Evolutionary conservation across 2,888 invertebrate genomes (phyloP), one percentile per base, ranked within the genome.

Genomic region (Halictus ligatus): DNA sequence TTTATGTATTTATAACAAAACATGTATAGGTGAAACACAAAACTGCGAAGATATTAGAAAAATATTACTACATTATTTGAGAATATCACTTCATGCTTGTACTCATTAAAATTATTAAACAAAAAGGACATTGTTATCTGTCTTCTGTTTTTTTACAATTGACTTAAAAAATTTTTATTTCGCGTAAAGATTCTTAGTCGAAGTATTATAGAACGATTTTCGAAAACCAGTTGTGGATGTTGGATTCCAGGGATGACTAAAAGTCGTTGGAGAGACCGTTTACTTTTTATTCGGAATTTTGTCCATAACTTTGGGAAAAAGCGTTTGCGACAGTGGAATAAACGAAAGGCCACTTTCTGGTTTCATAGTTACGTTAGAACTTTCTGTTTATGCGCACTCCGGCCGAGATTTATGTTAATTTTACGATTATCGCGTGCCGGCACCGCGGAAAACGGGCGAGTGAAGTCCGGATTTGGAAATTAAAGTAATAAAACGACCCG

Each of bases 401-500:
- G 4, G 21, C n/a, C 12, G 35, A 40, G 40, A 69, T 73, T 73
- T 73, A 73, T 73, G 48, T 46, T 73, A 40, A 73, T 73, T 73
- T 73, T 69, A 69, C 69, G 40, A n/a, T 69, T 69, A 69, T 40
- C 69, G 69, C 67, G 35, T 35, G 18, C 67, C 10, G 35, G 35
- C 21, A 69, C 35, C 18, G 35, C 35, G 21, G 21, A 10, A 29
- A 35, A 8, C 25, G 13, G 25, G n/a, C 69, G 35, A 69, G 40
- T 40, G 43, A 43, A 40, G 69, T 69, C 69, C 21, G 69, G 35
- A 43, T 40, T 40, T 40, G 69, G 43, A 40, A 40, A 69, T 69
- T 69, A 69, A 69, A 69, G 69, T 40, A 40, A 69, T 69, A 69
- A 69, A 69, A 40, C 69, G 40, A 21, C n/a, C 69, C 40, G n/a